Conservation (phyloP, 2,888 invertebrate genomes). For the Lepidonotus clava region DNA sequence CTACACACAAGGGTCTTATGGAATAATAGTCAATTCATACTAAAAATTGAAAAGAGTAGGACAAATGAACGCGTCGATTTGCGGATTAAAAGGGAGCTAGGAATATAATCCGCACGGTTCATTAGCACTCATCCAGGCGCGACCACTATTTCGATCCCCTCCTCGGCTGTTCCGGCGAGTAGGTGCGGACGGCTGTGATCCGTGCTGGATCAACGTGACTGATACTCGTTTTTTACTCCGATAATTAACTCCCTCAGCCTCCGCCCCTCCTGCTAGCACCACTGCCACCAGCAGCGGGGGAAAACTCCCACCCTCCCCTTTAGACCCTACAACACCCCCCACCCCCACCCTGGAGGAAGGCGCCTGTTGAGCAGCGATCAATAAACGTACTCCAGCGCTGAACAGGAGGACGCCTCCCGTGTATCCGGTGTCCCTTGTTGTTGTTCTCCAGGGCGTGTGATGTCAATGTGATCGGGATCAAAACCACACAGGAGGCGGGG, state of each 20-base stretch:
- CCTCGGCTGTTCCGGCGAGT: not conserved
- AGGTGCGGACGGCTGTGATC: not conserved
- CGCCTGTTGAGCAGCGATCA: conserved; percentile 8
- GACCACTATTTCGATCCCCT: conserved; percentile 12
- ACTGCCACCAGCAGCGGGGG: too few relatives aligned
- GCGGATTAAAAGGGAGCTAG: not conserved
- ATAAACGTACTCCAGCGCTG: not conserved
- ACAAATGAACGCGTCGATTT: too few relatives aligned
- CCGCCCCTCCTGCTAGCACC: not conserved
- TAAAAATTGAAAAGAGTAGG: too few relatives aligned
- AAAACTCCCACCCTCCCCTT: too few relatives aligned
- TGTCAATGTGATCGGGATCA: not conserved
- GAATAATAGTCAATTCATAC: too few relatives aligned
- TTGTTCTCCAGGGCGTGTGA: not conserved
- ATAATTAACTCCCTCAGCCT: not conserved
- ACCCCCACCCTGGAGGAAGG: not conserved
- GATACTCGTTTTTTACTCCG: not conserved
- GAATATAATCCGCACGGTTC: not conserved
- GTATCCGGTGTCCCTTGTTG: not conserved
- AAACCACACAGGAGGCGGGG: not conserved
- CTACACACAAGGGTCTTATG: too few relatives aligned
- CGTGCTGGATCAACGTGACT: not conserved
- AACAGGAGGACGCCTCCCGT: not conserved
- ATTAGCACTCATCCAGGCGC: not conserved
- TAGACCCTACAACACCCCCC: too few relatives aligned